A percentile compares a stretch with the other conserved stretches of the same genome.
These are phyloP conservation scores for Neoaliturus tenellus DNA, from an alignment of 2,888 invertebrate genomes.

Conservation along the genomic window DNA sequence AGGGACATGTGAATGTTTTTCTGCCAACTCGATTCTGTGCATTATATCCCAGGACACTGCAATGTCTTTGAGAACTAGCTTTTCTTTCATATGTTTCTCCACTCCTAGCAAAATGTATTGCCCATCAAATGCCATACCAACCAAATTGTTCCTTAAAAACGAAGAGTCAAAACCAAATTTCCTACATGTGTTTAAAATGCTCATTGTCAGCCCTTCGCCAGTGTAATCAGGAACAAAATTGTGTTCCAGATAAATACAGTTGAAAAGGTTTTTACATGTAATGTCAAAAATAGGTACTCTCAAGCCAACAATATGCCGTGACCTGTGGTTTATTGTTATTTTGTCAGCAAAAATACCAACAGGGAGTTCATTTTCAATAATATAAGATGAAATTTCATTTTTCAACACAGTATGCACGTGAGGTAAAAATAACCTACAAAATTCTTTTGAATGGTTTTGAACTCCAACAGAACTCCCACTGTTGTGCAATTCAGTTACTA, in stretches of 20 bases:
- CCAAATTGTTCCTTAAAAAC: constrained; percentile 11
- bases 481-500: constrained; percentile 4
- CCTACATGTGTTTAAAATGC: constrained; percentile 16
- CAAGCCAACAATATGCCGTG: constrained; percentile 26
- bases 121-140: constrained; percentile 5
- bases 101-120: neutral
- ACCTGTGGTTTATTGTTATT: constrained; percentile 15
- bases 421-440: constrained; percentile 31
- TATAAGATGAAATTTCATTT: constrained; percentile 19
- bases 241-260: constrained; percentile 26
- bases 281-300: constrained; percentile 31
- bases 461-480: neutral
- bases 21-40: neutral
- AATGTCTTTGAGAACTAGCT: neutral
- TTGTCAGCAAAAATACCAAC: constrained; percentile 30
- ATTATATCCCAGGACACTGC: neutral
- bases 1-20: neutral
- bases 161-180: neutral
- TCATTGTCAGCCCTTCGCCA: neutral
- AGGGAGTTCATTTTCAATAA: constrained; percentile 24
- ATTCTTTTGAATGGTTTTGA: neutral
- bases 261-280: neutral
- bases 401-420: constrained; percentile 27
- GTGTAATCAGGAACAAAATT: constrained; percentile 5
- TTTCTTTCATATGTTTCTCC: neutral